Percentiles rank a stretch among this genome's conserved stretches.
phyloP scores from a whole-genome alignment of 2,888 invertebrate genomes.

The Tetanocera ferruginea region DNA sequence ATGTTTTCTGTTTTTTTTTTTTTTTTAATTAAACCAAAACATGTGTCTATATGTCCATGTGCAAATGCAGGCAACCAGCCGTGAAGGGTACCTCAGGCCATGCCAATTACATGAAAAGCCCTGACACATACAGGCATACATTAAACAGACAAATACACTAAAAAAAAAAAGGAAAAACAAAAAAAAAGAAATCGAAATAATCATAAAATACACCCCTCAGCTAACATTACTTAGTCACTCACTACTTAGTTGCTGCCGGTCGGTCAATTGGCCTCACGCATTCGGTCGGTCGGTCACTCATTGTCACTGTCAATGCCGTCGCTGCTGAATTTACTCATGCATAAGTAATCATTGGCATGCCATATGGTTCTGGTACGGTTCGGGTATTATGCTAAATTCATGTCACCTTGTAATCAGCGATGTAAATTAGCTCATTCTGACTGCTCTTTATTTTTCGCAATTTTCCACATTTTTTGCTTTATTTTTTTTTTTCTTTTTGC shows the following conservation, averaged over 20 bases:
- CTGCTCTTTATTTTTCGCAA: background rate
- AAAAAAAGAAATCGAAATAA: background rate
- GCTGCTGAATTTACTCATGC: background rate
- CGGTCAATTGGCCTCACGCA: background rate
- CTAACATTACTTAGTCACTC: background rate
- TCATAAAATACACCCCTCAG: background rate
- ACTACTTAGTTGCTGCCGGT: background rate
- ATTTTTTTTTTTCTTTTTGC: constrained; percentile 32
- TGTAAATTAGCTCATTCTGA: constrained; percentile 4
- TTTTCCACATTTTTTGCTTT: constrained; percentile 24
- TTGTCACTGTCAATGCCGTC: constrained; percentile 32
- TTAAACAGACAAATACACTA: too few relatives aligned
- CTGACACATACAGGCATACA: too few relatives aligned
- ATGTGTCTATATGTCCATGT: background rate
- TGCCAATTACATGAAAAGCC: too few relatives aligned
- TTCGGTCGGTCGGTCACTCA: constrained; percentile 11
- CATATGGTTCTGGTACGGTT: background rate
- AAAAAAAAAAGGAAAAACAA: background rate
- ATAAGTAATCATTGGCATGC: constrained; percentile 16
- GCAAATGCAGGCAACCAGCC: background rate
- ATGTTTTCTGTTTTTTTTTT: too few relatives aligned
- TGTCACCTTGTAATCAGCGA: constrained; percentile 17
- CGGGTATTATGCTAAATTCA: constrained; percentile 22
- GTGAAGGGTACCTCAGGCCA: background rate
- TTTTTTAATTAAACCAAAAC: constrained; percentile 1